Percentiles rank a stretch among this genome's conserved stretches.
Conservation (phyloP, 1,140 invertebrate species). For the Drosophila obscura region DNA sequence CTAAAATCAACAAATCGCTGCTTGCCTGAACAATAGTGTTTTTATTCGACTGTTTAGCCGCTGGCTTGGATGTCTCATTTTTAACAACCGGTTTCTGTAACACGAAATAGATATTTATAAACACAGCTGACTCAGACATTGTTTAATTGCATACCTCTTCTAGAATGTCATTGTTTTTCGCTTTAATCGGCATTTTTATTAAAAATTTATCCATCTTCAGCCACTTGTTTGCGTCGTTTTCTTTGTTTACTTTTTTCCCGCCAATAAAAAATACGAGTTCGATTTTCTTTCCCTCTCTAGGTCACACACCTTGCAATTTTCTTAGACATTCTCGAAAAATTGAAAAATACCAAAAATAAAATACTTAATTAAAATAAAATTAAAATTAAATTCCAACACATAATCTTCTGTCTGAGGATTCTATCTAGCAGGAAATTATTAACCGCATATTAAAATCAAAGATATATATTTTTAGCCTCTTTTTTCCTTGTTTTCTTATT, state of each 20-base stretch:
- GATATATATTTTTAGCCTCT: too few relatives aligned
- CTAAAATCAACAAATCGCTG: too few relatives aligned
- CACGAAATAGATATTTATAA: fast-evolving
- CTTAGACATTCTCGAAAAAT: neutral
- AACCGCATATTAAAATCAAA: too few relatives aligned
- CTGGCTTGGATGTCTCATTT: conserved; percentile 30
- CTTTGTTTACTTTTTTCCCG: conserved; percentile 37
- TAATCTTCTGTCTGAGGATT: too few relatives aligned
- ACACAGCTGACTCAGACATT: neutral
- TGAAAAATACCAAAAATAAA: neutral
- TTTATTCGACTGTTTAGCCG: neutral
- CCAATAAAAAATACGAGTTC: conserved; percentile 5
- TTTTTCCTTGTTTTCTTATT: neutral
- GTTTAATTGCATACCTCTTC: conserved; percentile 20
- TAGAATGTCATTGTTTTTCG: conserved; percentile 7
- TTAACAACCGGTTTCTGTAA: conserved; percentile 17
- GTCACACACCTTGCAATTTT: too few relatives aligned
- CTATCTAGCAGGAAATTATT: too few relatives aligned
- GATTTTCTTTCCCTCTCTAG: too few relatives aligned
- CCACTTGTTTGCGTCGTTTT: neutral
- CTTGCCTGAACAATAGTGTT: conserved; percentile 15
- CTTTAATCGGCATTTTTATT: conserved; percentile 57
- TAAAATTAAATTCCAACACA: too few relatives aligned
- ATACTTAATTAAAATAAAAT: too few relatives aligned
- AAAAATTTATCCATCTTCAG: conserved; percentile 62